Base-by-base conservation (phyloP, 2,113 vertebrate species). In the Paramisgurnus dabryanus region DNA sequence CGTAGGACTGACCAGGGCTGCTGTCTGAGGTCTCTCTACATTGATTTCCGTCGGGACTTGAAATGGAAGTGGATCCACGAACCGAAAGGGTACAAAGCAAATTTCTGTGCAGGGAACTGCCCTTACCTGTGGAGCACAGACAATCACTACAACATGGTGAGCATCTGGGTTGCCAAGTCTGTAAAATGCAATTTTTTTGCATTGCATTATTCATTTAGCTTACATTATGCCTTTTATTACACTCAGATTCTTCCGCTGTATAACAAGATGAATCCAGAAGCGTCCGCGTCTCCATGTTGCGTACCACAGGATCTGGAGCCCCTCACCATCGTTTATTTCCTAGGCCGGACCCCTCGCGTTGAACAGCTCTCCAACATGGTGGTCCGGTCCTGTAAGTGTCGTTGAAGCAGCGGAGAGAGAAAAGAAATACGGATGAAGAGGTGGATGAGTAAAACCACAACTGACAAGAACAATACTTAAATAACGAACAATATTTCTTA, bases 21-120 rank as follows among this genome's bases (percentile, higher is more conserved):
- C 89, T 94, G 94, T 80, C 87, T 94, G 84, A 91, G 92, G 67
- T 93, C 92, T 15, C 89, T 94, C 78, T 94, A 94, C 83, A 94
- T 94, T 34, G 93, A 94, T 84, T 94, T 94, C 89, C 90, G 93
- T 43, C 91, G 91, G n/a, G 94, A 94, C 89, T 89, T 94, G 79
- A 94, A 93, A 85, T 94, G 94, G 94, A 94, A 94, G 83, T 94
- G 94, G 94, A 94, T 94, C 85, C 93, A 93, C 15, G 93, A 94
- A 81, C 94, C 94, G 39, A 93, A 93, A 87, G 94, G 94, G 53
- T 94, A 94, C 89, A 92, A 90, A 83, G 94, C 94, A 55, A 94
- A 94, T 87, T 94, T 94, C 87, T 94, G 94, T 71, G 91, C 93
- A 3, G 94, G 94, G 27, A 93, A 87, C 86, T 94, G 94, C 80